Evolutionary conservation across 2,113 vertebrate genomes (phyloP), one percentile per base, ranked within the genome.

Genomic region (Gila orcuttii): DNA sequence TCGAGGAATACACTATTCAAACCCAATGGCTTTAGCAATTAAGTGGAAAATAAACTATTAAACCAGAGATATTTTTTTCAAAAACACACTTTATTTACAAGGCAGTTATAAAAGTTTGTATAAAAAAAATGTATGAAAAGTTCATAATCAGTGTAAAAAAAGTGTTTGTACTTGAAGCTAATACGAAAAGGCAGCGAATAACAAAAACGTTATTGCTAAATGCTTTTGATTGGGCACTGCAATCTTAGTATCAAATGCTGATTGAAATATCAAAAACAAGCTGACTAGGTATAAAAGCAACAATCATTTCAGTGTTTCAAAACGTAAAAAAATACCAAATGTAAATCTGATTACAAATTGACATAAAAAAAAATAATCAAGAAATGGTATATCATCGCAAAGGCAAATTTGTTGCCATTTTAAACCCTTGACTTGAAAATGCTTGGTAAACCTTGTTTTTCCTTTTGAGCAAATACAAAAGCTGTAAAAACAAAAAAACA

Each of bases 21-120:
- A 52, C 50, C 9, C 25, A 76, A 12, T 47, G 11, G 9, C 21
- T 50, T 76, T 76, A 76, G 74, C 39, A 50, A 33, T 11, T 0
- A n/a, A 31, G 11, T 42, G 21, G 2, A 64, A 83, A 57, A 74
- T 62, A 47, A 52, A 71, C 45, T 13, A 62, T 87, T 68, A 90
- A 84, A 11, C 66, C 86, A 92, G 90, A 86, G 23, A 86, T 47
- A 21, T 77, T 64, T 79, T 79, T 86, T 84, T 82, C 74, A 93
- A 94, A 95, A 94, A 93, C 94, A 97, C 95, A 96, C 97, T 98
- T 98, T 99, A 98, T 98, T 99, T 95, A 96, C 95, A 96, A 95
- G 97, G 97, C 97, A 98, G 96, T 97, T 90, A 91, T 91, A 79
- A 95, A 97, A 95, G 95, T 91, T 89, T 86, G 95, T 91, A 89